These are phyloP conservation scores for Phrynocephalus versicolor DNA, from an alignment of 2,113 vertebrate species.

Conservation along the genomic window DNA sequence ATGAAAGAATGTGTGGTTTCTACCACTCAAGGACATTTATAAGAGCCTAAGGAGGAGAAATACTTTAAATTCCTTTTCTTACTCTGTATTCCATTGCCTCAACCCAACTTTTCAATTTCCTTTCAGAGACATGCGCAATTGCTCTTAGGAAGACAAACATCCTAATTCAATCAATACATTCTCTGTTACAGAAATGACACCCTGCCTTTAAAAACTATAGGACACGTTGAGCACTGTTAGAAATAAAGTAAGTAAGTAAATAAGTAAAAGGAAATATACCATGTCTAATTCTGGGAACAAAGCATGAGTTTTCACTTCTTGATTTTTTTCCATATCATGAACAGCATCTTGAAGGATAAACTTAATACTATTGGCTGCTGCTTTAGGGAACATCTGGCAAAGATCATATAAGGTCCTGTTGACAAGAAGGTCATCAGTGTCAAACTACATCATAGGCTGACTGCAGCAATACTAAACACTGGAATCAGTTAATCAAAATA, in stretches of 20 bases:
- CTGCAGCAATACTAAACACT: not conserved
- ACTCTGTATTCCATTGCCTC: too few relatives aligned
- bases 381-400: constrained; percentile 91
- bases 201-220: not conserved
- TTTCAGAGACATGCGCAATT: too few relatives aligned
- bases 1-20: too few relatives aligned
- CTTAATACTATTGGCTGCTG: constrained; percentile 77
- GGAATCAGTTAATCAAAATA: not conserved
- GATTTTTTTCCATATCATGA: constrained; percentile 80
- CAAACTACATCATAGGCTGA: not conserved
- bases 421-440: constrained; percentile 51
- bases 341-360: constrained; percentile 80
- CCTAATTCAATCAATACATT: not conserved
- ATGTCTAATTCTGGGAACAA: constrained; percentile 80
- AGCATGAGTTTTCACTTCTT: constrained; percentile 83
- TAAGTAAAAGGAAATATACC: constrained; percentile 71
- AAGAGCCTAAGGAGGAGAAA: too few relatives aligned
- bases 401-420: constrained; percentile 84
- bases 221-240: not conserved
- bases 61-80: too few relatives aligned
- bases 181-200: not conserved
- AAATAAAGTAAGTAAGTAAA: not conserved
- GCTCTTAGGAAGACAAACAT: too few relatives aligned
- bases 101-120: too few relatives aligned
- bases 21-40: too few relatives aligned